Percentiles rank a stretch among this genome's conserved stretches.
phyloP scores from a whole-genome alignment of 2,113 vertebrate species.

The Corynorhinus townsendii region DNA sequence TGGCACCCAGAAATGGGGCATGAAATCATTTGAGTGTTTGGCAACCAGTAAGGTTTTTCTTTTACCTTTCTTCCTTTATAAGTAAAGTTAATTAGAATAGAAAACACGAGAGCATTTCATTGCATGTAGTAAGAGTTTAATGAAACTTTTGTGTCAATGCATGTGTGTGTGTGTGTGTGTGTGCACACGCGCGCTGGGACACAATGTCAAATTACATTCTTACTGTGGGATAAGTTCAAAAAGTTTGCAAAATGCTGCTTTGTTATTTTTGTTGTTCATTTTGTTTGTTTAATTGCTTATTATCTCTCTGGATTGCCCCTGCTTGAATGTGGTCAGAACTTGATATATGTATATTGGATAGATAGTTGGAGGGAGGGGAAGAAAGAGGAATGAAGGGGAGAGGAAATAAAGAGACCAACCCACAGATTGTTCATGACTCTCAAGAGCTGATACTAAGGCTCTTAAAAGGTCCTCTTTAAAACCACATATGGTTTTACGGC shows the following conservation, averaged over 20 bases:
- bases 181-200: neutral
- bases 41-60: neutral
- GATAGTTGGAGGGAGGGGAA: neutral
- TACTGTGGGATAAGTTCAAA: neutral
- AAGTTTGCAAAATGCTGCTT: neutral
- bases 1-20: neutral
- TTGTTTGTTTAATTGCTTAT: neutral
- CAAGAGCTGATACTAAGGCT: neutral
- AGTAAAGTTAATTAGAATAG: neutral
- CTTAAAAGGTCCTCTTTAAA: neutral
- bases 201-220: neutral
- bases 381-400: neutral
- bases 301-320: neutral
- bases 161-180: neutral
- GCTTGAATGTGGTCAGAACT: neutral
- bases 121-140: neutral
- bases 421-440: neutral
- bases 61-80: neutral
- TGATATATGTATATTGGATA: neutral
- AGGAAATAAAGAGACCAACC: neutral
- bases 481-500: neutral
- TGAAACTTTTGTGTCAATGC: neutral
- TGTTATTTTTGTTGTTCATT: neutral
- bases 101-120: neutral
- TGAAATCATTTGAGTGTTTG: neutral